Evolutionary conservation across 2,888 invertebrate species (phyloP).

Genomic region (Sialis lutaria): DNA sequence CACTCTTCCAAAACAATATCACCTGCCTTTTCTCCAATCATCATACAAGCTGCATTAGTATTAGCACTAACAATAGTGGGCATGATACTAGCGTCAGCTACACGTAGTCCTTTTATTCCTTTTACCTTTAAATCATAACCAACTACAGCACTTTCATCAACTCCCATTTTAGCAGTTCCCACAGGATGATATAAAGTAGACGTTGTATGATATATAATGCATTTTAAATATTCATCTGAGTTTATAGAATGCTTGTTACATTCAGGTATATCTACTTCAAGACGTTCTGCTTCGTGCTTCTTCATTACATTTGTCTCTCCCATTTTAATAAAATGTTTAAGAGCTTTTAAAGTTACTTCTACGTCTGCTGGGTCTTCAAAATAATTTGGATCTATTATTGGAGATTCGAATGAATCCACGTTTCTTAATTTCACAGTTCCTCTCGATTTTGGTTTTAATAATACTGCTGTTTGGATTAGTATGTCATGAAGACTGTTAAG

Average conservation of each 20-base stretch:
- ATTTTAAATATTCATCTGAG: constrained; percentile 32
- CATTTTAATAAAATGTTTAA: constrained; percentile 21
- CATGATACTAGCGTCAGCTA: constrained; percentile 2
- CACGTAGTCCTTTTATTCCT: constrained; percentile 1
- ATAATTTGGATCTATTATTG: constrained; percentile 15
- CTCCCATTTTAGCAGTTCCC: constrained; percentile 19
- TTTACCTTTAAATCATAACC: constrained; percentile 1
- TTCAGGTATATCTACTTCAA: constrained; percentile 31
- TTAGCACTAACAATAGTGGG: constrained; percentile 1
- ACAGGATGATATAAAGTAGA: constrained; percentile 18
- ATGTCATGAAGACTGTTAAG: constrained; percentile 8
- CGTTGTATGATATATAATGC: constrained; percentile 20
- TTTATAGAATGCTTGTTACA: constrained; percentile 24
- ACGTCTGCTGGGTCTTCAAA: constrained; percentile 28
- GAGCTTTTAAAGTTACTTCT: constrained; percentile 37
- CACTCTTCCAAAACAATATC: constrained; percentile 1
- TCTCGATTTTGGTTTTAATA: constrained; percentile 16
- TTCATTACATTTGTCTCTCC: constrained; percentile 36
- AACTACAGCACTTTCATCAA: neutral
- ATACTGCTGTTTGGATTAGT: constrained; percentile 6
- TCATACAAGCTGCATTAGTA: constrained; percentile 1
- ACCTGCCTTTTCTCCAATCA: constrained; percentile 3
- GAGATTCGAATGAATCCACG: constrained; percentile 15
- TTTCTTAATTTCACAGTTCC: constrained; percentile 16
- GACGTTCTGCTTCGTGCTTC: constrained; percentile 32